Conservation (phyloP, 2,113 vertebrate species). For the Chloroceryle aenea region DNA sequence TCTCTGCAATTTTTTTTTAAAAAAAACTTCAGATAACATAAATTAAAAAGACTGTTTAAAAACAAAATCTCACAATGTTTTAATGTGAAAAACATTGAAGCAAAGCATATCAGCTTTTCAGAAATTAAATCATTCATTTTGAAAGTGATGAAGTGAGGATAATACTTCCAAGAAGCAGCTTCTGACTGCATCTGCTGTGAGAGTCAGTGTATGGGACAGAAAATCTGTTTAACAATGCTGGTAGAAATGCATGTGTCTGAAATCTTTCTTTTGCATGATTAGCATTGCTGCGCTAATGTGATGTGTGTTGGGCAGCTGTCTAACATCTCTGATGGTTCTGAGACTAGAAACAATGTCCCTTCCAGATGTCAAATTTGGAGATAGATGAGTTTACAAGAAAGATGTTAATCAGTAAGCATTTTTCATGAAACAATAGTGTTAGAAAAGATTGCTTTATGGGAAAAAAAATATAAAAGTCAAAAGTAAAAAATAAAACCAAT, state of each 20-base stretch:
- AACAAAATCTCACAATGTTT: not conserved
- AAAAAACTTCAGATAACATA: not conserved
- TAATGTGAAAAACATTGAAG: not conserved
- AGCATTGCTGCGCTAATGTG: not conserved
- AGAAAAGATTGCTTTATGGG: not conserved
- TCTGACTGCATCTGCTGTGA: not conserved
- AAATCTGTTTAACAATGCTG: constrained; percentile 26
- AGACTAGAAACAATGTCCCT: not conserved
- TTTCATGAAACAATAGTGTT: not conserved
- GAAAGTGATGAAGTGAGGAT: not conserved
- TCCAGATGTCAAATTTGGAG: constrained; percentile 6
- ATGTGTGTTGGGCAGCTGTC: constrained; percentile 34
- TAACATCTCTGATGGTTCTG: not conserved
- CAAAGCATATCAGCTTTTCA: not conserved
- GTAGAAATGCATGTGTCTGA: not conserved
- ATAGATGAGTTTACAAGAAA: constrained; percentile 7
- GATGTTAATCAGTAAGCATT: not conserved
- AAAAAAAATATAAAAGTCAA: not conserved
- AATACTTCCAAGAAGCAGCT: not conserved
- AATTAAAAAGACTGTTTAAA: not conserved
- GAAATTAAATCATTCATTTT: not conserved
- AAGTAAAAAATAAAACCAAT: not conserved
- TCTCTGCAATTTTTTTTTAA: not conserved
- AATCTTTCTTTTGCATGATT: constrained; percentile 21
- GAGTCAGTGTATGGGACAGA: not conserved